Evolutionary conservation across 2,888 invertebrate species (phyloP).

Genomic region (Cantharis flavilabris): DNA sequence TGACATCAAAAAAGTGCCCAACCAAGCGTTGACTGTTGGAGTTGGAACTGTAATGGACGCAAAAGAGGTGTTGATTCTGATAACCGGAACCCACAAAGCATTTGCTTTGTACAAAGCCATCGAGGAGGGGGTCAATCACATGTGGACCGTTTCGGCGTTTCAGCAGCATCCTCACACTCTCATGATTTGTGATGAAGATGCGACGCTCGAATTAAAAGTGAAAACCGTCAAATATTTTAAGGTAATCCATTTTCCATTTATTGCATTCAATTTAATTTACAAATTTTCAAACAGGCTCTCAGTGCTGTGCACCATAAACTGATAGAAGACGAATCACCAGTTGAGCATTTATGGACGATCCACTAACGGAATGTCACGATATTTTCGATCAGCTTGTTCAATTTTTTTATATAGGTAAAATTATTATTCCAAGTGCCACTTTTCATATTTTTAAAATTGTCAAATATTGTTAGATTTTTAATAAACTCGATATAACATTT

Average conservation of each 20-base stretch:
- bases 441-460: not conserved
- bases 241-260: conserved; percentile 28
- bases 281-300: conserved; percentile 67
- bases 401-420: not conserved
- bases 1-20: conserved; percentile 92
- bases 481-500: not conserved
- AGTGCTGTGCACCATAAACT: conserved; percentile 84
- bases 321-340: conserved; percentile 65
- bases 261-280: not conserved
- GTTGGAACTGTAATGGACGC: conserved; percentile 99
- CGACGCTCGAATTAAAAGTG: conserved; percentile 93
- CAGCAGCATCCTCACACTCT: conserved; percentile 92
- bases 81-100: conserved; percentile 95
- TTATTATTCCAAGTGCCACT: not conserved
- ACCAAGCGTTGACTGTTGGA: conserved; percentile 95
- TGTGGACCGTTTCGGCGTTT: conserved; percentile 99
- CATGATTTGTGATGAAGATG: conserved; percentile 97
- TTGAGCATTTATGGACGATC: conserved; percentile 51
- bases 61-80: conserved; percentile 95
- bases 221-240: conserved; percentile 99
- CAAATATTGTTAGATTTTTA: not conserved
- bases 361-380: conserved; percentile 43
- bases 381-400: not conserved
- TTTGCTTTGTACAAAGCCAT: conserved; percentile 97
- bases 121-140: conserved; percentile 98